Evolutionary conservation across 2,888 invertebrate species (phyloP), one percentile per base, ranked within the genome.

Genomic region (Orchesellides sinensis): DNA sequence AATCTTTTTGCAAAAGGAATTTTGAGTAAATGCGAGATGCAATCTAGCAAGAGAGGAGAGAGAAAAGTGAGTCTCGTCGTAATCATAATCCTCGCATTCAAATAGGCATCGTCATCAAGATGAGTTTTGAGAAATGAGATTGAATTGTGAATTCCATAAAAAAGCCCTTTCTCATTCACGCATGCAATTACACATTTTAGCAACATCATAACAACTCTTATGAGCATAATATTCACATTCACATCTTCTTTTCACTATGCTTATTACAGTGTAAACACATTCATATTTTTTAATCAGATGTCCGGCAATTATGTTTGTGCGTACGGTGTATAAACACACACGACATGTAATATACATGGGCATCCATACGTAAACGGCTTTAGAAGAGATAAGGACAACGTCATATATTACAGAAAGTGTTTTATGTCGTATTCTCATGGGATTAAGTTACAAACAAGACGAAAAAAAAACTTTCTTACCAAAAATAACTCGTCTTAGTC

Each of bases 121-220:
- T 69, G 61, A 70, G 69, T 65, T 80, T 80, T 72, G 65, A 72
- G 70, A 80, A 80, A 80, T 72, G 65, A 29, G 65, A 65, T 72
- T 72, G 56, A 72, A 72, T 80, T 72, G 54, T n/a, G n/a, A 61
- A 61, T 77, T 77, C 47, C 66, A 59, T 40, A 59, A 29, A 17
- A 49, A 49, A 3, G 6, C 32, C 32, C 47, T 35, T 66, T 66
- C 54, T 61, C 47, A 61, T 61, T 69, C 40, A 56, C 27, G 66
- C 68, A 59, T 47, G 25, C 54, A 49, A 17, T 17, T 17, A 40
- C 19, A 49, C 49, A 49, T 49, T 19, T 21, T 3, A 49, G 12
- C 17, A 17, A n/a, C 49, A 49, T 49, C 21, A 49, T 49, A 49
- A 17, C 59, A 59, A 59, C 59, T 29, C 8, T 49, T 19, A 65